Percentiles rank a stretch among this genome's conserved stretches.
These are phyloP conservation scores for Cylindroiulus punctatus DNA, from an alignment of 2,888 invertebrate genomes.

Conservation along the genomic window DNA sequence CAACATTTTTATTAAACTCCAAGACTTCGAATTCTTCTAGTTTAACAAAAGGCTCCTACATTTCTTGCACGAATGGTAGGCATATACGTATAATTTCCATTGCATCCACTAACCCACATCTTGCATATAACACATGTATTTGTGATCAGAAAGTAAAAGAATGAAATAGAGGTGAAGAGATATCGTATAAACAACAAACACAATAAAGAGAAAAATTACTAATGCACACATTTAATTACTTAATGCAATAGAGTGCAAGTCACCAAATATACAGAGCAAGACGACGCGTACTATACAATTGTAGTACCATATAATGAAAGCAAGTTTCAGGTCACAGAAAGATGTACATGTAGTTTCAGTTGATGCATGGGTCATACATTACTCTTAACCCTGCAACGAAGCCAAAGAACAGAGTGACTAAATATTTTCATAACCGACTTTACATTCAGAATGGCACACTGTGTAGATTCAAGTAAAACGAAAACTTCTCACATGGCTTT, in stretches of 20 bases:
- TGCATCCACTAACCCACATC: no score
- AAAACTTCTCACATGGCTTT: no score
- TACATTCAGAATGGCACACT: no score
- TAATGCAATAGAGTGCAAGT: slow-evolving; percentile 7
- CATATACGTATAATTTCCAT: no score
- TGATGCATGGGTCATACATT: background rate
- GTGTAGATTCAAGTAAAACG: no score
- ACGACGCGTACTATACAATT: background rate
- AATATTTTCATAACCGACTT: no score
- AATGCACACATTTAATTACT: background rate
- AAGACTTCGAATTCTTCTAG: no score
- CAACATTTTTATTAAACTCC: slow-evolving; percentile 23
- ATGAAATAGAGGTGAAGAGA: background rate
- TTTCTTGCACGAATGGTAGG: no score
- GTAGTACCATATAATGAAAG: background rate
- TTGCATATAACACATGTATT: no score
- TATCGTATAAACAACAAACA: slow-evolving; percentile 21
- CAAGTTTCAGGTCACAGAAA: background rate
- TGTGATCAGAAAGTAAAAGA: background rate
- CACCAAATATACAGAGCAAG: background rate
- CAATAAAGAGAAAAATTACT: background rate
- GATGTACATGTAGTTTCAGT: background rate
- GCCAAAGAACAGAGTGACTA: no score
- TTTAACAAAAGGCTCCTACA: no score
- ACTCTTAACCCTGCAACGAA: background rate